Base-by-base conservation (phyloP, 1,140 invertebrate genomes). In the Popillia japonica region DNA sequence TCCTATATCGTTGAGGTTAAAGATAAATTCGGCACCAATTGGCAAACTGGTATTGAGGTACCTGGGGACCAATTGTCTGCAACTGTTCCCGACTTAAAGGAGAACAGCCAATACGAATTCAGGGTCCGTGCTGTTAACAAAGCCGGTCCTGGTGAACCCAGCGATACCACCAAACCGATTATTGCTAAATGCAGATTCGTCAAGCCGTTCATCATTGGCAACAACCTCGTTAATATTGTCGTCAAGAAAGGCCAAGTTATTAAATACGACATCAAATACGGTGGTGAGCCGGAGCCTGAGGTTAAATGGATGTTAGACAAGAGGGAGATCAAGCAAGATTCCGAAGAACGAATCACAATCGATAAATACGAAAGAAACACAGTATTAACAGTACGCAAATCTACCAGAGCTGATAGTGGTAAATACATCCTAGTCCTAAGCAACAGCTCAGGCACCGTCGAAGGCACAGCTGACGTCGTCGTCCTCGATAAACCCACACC, bases 61-160 rank as follows among this genome's bases (percentile, higher is more conserved):
- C 90, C 93, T 27, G 95, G 94, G 4, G 94, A 96, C 83, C 89
- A 92, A 11, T 90, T 92, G 2, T 86, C 90, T 76, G 94, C 92
- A 8, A 96, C 95, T 0, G 93, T 98, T 72, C 93, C 95, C 83
- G 95, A 95, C 8, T 89, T 99, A 10, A 97, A 97, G 85, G 98
- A 99, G 90, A 97, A 96, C 20, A 92, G 93, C 76, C 95, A 97
- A 80, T 99, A 99, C 83, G 96, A 99, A 89, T 99, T 99, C 88
- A 91, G 98, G 80, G 94, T 99, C 59, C 92, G 95, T 80, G 98
- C 98, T 75, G 92, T 98, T 74, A 99, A 99, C 88, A 97, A 97
- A 86, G 98, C 94, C 76, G 98, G 98, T 72, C 96, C 96, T 85
- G 96, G 97, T 84, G 95, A 96, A 89, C 96, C 97, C 6, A 98